A percentile compares a stretch with the other conserved stretches of the same genome.
Conservation (phyloP, 2,888 invertebrate species). For the Mayetiola destructor region DNA sequence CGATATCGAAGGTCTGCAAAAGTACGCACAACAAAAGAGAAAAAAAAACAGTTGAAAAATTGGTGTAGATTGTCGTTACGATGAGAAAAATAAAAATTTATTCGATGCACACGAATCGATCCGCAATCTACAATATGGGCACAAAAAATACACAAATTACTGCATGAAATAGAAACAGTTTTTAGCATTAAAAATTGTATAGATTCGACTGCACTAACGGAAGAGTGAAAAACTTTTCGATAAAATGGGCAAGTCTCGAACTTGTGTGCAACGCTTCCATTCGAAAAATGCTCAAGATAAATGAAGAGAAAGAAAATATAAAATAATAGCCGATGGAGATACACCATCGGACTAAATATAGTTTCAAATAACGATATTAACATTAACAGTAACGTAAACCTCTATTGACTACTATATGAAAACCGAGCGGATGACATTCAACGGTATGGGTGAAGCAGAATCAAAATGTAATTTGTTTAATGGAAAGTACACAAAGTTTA, state of each 20-base stretch:
- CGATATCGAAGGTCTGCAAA: no score
- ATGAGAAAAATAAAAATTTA: no score
- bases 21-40: no score
- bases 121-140: no score
- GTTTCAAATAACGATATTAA: slow-evolving; percentile 7
- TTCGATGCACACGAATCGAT: no score
- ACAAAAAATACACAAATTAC: background rate
- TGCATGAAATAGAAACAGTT: background rate
- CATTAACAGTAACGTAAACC: background rate
- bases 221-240: background rate
- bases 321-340: background rate
- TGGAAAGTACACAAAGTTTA: slow-evolving; percentile 15
- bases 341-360: background rate
- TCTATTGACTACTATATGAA: no score
- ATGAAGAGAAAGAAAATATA: background rate
- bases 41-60: no score
- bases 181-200: background rate
- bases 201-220: no score
- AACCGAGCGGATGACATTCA: background rate
- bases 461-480: slow-evolving; percentile 15
- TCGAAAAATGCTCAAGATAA: background rate
- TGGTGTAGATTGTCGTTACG: no score
- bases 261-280: background rate
- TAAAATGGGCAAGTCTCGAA: background rate
- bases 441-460: slow-evolving; percentile 12